A percentile compares a stretch with the other conserved stretches of the same genome.
These are phyloP conservation scores for Gorsachius magnificus DNA, from an alignment of 2,797 vertebrate species.

Conservation along the genomic window DNA sequence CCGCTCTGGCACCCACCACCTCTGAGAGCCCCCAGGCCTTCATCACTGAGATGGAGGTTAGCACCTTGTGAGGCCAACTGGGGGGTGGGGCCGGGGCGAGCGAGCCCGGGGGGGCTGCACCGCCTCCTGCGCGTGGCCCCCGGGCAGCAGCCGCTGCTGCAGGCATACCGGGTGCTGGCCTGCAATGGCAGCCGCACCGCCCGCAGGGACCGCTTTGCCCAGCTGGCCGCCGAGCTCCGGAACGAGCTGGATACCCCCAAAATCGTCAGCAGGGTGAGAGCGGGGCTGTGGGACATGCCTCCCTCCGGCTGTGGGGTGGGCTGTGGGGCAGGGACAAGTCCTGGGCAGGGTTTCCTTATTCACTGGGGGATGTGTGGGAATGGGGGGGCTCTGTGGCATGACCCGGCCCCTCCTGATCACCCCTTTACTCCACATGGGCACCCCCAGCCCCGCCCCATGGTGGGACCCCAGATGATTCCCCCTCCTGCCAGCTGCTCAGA, in stretches of 20 bases:
- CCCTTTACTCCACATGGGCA: background rate
- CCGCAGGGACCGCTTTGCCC: slow-evolving; percentile 78
- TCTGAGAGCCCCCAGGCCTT: slow-evolving; percentile 70
- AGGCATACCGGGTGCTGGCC: slow-evolving; percentile 71
- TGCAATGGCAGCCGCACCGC: slow-evolving; percentile 75
- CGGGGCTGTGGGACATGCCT: fast-evolving
- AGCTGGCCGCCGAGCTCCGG: slow-evolving; percentile 83
- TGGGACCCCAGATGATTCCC: background rate
- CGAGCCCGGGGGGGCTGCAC: slow-evolving; percentile 68
- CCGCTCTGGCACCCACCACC: background rate
- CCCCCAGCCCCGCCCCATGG: background rate
- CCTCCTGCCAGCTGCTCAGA: background rate
- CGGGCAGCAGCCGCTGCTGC: slow-evolving; percentile 73
- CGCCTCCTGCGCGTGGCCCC: slow-evolving; percentile 80
- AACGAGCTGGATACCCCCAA: slow-evolving; percentile 84
- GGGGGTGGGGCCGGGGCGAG: slow-evolving; percentile 42
- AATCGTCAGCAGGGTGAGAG: slow-evolving; percentile 81
- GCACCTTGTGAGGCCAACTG: fast-evolving
- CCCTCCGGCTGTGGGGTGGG: background rate
- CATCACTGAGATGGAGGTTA: slow-evolving; percentile 82
- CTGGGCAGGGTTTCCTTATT: background rate
- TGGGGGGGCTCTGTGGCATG: background rate
- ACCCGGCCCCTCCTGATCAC: background rate
- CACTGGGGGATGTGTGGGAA: background rate
- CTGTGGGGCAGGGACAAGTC: background rate